Base-by-base conservation (phyloP, 2,797 vertebrate species). In the Takifugu ocellatus region DNA sequence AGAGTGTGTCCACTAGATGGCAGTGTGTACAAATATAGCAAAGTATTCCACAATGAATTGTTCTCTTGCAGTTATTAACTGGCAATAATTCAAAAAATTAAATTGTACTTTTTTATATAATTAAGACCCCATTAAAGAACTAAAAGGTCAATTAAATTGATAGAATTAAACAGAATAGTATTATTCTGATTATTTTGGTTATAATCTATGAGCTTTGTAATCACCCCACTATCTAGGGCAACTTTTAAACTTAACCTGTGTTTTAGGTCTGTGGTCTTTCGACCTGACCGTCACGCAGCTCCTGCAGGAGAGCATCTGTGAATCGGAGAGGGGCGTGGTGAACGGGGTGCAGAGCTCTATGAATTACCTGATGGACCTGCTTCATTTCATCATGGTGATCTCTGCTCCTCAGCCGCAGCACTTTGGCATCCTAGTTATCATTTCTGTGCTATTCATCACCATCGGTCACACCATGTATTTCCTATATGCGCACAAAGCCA, bases 341-440 rank as follows among this genome's bases (percentile, higher is more conserved):
- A 94, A 92, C 0, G 83, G 90, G 2, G 85, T 94, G 52, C 92
- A 93, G 78, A 92, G 92, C 80, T 93, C 93, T 9, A 90, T 94
- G 90, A 92, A 93, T 68, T 92, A 92, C 72, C 84, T 93, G 72
- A 92, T 91, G 91, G 91, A 92, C 66, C 83, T 93, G 51, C 87
- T 90, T 54, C 91, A 88, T 84, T 93, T 92, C 68, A 77, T 90
- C 52, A 90, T 88, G 66, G 86, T 93, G 73, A 90, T 92, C 74
- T 84, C 91, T 1, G 89, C 87, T 51, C 86, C 87, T 1, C 83
- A 90, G 78, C 89, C 79, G 0, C 90, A 92, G 65, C 87, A 90
- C 79, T 91, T 88, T 59, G 88, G 90, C 59, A 75, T 91, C 72
- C 78, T 93, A 16, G 87, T 90, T 64, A 90, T 91, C 59, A 89